Evolutionary conservation across 2,797 vertebrate species (phyloP).

Genomic region (Alcedo atthis): DNA sequence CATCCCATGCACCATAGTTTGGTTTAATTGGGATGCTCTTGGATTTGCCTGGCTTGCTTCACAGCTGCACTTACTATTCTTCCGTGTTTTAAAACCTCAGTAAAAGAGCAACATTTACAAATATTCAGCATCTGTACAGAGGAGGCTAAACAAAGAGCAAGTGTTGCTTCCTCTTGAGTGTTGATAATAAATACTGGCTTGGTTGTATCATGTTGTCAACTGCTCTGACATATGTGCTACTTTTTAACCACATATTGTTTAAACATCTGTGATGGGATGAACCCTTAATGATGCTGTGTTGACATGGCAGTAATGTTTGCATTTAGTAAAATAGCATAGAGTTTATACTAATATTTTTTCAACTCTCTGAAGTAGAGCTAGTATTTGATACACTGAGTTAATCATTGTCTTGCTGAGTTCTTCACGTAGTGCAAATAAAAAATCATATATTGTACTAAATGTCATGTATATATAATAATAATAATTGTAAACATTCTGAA

Average conservation of each 20-base stretch:
- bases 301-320: constrained; percentile 52
- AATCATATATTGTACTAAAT: not conserved
- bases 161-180: constrained; percentile 13
- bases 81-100: constrained; percentile 25
- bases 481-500: not conserved
- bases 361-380: not conserved
- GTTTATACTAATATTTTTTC: constrained; percentile 42
- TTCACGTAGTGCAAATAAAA: not conserved
- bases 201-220: constrained; percentile 49
- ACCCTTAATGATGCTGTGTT: constrained; percentile 34
- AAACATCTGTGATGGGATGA: constrained; percentile 59
- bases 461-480: not conserved
- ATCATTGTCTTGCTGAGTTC: not conserved
- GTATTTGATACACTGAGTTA: not conserved
- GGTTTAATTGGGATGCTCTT: not conserved
- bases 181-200: constrained; percentile 52
- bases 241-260: constrained; percentile 64
- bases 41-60: constrained; percentile 2
- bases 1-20: fast-evolving
- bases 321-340: constrained; percentile 38
- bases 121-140: constrained; percentile 29
- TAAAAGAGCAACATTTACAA: constrained; percentile 8
- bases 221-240: constrained; percentile 46
- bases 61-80: not conserved
- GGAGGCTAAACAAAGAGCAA: constrained; percentile 47